phyloP scores from a whole-genome alignment of 1,140 invertebrate species.

The Arion vulgaris region DNA sequence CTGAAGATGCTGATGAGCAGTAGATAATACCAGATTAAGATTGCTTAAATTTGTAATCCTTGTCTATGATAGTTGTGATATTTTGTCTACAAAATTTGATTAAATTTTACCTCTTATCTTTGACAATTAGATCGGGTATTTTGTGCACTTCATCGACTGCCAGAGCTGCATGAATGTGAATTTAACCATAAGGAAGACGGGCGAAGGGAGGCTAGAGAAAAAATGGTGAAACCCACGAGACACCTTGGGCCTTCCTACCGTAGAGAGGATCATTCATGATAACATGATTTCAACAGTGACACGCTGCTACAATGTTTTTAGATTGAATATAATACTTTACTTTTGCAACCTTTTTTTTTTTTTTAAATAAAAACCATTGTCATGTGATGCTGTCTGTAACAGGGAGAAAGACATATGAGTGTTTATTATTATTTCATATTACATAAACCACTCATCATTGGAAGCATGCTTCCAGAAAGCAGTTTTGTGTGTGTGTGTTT shows the following conservation, averaged over 20 bases:
- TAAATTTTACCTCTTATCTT: no score
- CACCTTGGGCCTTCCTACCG: conserved; percentile 67
- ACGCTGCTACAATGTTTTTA: conserved; percentile 1
- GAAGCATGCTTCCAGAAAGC: background rate
- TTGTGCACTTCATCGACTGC: conserved; percentile 64
- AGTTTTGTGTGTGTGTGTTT: no score
- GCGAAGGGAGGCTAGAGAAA: conserved; percentile 61
- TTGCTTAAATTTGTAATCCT: no score
- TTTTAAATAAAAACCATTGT: background rate
- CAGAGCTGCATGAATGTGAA: conserved; percentile 65
- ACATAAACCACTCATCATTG: background rate
- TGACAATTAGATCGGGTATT: conserved; percentile 60
- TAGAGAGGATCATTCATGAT: conserved; percentile 62
- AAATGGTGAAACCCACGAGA: conserved; percentile 68
- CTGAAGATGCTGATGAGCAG: no score
- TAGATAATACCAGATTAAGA: no score
- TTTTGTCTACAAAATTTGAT: no score
- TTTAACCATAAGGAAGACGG: conserved; percentile 70
- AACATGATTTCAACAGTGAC: background rate
- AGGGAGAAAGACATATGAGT: background rate
- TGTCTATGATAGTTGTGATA: no score
- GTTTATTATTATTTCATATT: background rate
- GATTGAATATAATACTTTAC: background rate
- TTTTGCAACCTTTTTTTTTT: background rate
- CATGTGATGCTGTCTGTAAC: background rate